A percentile compares a stretch with the other conserved stretches of the same genome.
phyloP scores from a whole-genome alignment of 2,797 vertebrate genomes.

The Hapalemur alaotrensis region DNA sequence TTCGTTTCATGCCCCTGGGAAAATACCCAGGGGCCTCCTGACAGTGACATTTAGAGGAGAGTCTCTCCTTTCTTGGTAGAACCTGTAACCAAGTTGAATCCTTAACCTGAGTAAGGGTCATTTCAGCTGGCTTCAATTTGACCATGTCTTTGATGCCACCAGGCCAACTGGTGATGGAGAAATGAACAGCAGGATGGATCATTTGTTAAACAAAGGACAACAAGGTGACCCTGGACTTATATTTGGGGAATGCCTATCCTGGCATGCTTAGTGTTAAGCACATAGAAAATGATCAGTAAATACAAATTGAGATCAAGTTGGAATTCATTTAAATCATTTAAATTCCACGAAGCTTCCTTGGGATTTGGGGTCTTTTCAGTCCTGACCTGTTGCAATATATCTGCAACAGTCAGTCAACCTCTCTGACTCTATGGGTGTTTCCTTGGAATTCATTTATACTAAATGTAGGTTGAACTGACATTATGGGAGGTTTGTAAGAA shows the following conservation, averaged over 20 bases:
- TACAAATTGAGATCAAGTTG: background rate
- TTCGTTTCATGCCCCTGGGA: background rate
- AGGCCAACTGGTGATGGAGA: background rate
- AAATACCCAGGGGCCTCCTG: background rate
- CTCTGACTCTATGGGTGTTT: background rate
- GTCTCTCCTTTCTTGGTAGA: background rate
- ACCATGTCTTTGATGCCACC: background rate
- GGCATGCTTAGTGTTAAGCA: background rate
- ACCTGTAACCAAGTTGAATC: background rate
- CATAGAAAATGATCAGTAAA: background rate
- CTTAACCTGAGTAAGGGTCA: background rate
- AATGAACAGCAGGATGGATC: background rate
- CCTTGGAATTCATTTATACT: background rate
- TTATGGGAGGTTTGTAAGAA: background rate
- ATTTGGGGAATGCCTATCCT: background rate
- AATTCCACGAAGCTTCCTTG: background rate
- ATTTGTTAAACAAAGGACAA: background rate
- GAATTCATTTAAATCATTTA: background rate
- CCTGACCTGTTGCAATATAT: background rate
- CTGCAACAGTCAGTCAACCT: background rate
- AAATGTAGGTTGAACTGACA: background rate
- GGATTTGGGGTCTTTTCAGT: background rate
- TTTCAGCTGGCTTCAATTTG: background rate
- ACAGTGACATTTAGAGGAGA: constrained; percentile 37
- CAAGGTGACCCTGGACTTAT: background rate